Percentiles rank a stretch among this genome's conserved stretches.
These are phyloP conservation scores for Coracopsis vasa DNA, from an alignment of 2,113 vertebrate genomes.

Conservation along the genomic window DNA sequence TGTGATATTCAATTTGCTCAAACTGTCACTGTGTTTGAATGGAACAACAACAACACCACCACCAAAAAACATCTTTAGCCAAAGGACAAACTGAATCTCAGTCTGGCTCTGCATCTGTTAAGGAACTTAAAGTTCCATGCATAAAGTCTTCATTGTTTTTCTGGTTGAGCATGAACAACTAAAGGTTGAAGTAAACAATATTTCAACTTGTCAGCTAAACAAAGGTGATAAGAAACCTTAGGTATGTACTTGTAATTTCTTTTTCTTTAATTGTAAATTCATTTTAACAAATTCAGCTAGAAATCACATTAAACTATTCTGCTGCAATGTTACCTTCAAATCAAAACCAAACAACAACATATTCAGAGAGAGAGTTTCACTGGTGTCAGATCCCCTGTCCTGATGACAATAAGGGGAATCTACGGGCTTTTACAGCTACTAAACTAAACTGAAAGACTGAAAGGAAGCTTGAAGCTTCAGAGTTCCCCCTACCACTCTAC, in stretches of 20 bases:
- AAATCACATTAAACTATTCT: not conserved
- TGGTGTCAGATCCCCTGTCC: not conserved
- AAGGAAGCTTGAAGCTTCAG: not conserved
- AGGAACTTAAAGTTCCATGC: not conserved
- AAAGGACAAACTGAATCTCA: not conserved
- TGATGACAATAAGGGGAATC: not conserved
- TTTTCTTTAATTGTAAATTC: not conserved
- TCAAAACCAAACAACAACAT: not conserved
- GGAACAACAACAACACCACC: not conserved
- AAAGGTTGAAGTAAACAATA: not conserved
- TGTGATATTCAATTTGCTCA: not conserved
- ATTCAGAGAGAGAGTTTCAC: not conserved
- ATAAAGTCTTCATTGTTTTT: not conserved
- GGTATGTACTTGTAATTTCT: not conserved
- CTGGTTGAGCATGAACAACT: not conserved
- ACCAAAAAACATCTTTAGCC: not conserved
- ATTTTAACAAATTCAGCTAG: not conserved
- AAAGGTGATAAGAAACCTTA: not conserved
- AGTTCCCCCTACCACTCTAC: not conserved
- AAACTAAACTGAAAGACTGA: not conserved
- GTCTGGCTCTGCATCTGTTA: not conserved
- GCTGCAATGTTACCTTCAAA: not conserved
- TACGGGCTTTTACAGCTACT: not conserved
- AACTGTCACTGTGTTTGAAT: not conserved
- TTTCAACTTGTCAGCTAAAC: not conserved